Base-by-base conservation (phyloP, 2,888 invertebrate genomes). In the Coenonympha arcania region DNA sequence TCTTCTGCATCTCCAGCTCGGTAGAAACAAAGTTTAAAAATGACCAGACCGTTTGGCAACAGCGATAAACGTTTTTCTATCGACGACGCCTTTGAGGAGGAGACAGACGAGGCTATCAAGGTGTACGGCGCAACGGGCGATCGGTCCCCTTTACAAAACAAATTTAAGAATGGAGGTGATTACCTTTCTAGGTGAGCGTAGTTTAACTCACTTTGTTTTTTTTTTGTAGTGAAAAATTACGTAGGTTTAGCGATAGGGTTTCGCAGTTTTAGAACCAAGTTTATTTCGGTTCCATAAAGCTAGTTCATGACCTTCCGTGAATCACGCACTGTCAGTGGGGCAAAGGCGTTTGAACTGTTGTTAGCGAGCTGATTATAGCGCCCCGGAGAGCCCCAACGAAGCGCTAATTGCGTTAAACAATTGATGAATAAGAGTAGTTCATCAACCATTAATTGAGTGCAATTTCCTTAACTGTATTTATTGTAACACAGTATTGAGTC, bases 81-180 rank as follows among this genome's bases (percentile, higher is more conserved):
- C 64, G 93, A 94, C 76, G 93, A 94, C 76, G 94, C 93, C 9
- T 94, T 94, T 69, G 93, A 94, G 70, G 93, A 93, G 71, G 94
- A 94, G 72, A 93, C 93, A 39, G 94, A 94, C 68, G 94, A 94
- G 50, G 58, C 58, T 40, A 56, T 56, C 64, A 90, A 92, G 69
- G 92, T 94, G 39, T 94, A 94, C 75, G 94, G 94, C 41, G 89
- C 93, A 43, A 92, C 91, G 41, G 90, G 90, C 57, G 91, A 92
- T 73, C 89, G 91, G 64, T 90, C 91, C 57, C 91, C 92, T 64
- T 85, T 91, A 66, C 79, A 83, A 66, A 82, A 78, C 60, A 84
- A 83, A 79, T 77, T 72, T 54, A 83, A 79, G 68, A 83, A 80
- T 75, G 80, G 80, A 60, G 73, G 62, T 50, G 84, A 86, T 60